Evolutionary conservation across 2,888 invertebrate genomes (phyloP).

Genomic region (Nymphalis polychloros): DNA sequence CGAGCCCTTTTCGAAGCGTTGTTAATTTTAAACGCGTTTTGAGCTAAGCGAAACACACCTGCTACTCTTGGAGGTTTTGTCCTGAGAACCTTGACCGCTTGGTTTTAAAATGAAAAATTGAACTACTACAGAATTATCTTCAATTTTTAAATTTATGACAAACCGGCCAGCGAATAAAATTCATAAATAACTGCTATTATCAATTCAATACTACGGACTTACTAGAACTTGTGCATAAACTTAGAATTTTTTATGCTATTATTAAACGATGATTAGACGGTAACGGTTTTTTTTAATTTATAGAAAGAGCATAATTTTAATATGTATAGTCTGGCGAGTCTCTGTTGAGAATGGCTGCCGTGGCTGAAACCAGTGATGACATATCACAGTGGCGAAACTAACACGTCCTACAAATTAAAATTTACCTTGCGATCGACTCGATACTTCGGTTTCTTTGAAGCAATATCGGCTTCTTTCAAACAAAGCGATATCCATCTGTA

Average conservation of each 20-base stretch:
- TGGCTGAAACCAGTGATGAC: too few species aligned
- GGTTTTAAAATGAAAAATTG: neutral
- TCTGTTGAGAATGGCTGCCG: too few species aligned
- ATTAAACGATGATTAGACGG: too few species aligned
- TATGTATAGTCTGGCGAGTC: too few species aligned
- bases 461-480: neutral
- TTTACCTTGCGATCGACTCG: neutral
- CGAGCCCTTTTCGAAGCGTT: slow-evolving; percentile 4
- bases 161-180: neutral
- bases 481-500: neutral
- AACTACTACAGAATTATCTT: neutral
- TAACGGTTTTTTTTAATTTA: too few species aligned
- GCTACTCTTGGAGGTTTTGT: neutral
- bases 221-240: too few species aligned
- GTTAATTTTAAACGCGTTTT: slow-evolving; percentile 18
- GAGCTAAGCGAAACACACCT: slow-evolving; percentile 3
- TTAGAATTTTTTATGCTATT: too few species aligned
- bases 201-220: neutral
- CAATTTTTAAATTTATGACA: neutral
- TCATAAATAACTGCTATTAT: neutral
- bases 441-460: neutral
- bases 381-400: too few species aligned
- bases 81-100: slow-evolving; percentile 4
- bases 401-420: too few species aligned
- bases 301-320: too few species aligned